Base-by-base conservation (phyloP, 2,113 vertebrate genomes). In the Trematocara marginatum region DNA sequence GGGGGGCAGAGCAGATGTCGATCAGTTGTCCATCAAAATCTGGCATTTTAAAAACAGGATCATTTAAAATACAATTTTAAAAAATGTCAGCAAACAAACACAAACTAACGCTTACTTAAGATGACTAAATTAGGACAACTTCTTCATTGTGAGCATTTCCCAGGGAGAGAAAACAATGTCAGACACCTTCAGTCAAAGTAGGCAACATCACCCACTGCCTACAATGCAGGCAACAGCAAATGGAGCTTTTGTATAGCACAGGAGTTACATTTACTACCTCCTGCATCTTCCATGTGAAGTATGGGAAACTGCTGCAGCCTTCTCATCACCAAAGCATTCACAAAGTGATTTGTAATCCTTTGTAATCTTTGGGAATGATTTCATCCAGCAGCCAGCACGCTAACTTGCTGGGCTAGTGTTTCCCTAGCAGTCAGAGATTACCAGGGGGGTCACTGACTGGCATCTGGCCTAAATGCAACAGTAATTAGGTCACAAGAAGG, bases 311-410 rank as follows among this genome's bases (percentile, higher is more conserved):
- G 31, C 59, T n/a, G 16, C 31, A 35, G 59, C 59, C 31, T 35
- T 64, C 31, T 64, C 59, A 1, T 10, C 10, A 35, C 31, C 16
- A 7, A 35, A 35, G 31, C 31, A 64, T 35, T 64, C 31, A 64
- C 10, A 6, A 18, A 61, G 29, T 61, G 8, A 64, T 64, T 64
- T 10, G 9, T 61, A 61, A 61, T 61, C 8, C 15, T 61, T 34
- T 61, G 57, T 61, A 35, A 64, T 64, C 59, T 35, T 64, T 64
- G 9, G 31, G 59, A 64, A 35, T 38, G 31, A 64, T 64, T 64
- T 38, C 31, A 38, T 38, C 16, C 6, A 0, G 31, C 31, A 64
- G 3, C 2, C 0, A 64, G 31, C 59, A 64, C 4, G 1, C 59
- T 64, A 38, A 64, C 16, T 64, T n/a, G 0, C 31, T 35, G 16